A percentile compares a stretch with the other conserved stretches of the same genome.
Evolutionary conservation across 1,140 invertebrate species (phyloP).

Genomic region (Druon quercuslanigerum): DNA sequence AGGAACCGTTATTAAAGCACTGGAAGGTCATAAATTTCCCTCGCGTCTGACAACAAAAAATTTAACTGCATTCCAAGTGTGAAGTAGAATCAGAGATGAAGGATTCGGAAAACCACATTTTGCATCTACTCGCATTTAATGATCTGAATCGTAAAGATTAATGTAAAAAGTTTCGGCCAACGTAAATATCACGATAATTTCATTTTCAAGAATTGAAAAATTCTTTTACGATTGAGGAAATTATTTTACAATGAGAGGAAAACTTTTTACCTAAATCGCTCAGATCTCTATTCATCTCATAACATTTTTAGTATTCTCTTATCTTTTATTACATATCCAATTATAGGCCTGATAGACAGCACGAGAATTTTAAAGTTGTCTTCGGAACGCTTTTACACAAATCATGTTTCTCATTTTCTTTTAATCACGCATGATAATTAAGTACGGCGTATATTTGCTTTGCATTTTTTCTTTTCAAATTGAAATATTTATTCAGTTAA

Average conservation of each 20-base stretch:
- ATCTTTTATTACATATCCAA: background rate
- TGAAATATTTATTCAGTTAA: background rate
- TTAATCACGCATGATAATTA: background rate
- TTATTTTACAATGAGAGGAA: too few species aligned
- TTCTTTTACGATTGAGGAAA: background rate
- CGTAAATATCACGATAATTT: background rate
- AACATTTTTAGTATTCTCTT: background rate
- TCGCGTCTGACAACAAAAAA: background rate
- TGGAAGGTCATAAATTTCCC: background rate
- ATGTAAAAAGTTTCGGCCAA: slow-evolving; percentile 6
- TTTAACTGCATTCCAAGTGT: background rate
- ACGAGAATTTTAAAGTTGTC: background rate
- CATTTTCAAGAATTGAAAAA: background rate
- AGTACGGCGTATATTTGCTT: slow-evolving; percentile 2
- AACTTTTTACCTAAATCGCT: slow-evolving; percentile 1
- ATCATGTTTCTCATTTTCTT: background rate
- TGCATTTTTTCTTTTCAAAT: slow-evolving; percentile 4
- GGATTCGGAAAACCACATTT: slow-evolving; percentile 6
- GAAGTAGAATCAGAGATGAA: slow-evolving; percentile 8
- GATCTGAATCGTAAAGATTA: slow-evolving; percentile 15
- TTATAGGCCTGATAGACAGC: background rate
- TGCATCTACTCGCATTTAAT: slow-evolving; percentile 25
- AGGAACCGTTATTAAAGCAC: background rate
- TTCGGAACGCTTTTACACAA: background rate
- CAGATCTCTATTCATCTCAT: background rate